Evolutionary conservation across 2,888 invertebrate genomes (phyloP).

Genomic region (Spilarctia lutea): DNA sequence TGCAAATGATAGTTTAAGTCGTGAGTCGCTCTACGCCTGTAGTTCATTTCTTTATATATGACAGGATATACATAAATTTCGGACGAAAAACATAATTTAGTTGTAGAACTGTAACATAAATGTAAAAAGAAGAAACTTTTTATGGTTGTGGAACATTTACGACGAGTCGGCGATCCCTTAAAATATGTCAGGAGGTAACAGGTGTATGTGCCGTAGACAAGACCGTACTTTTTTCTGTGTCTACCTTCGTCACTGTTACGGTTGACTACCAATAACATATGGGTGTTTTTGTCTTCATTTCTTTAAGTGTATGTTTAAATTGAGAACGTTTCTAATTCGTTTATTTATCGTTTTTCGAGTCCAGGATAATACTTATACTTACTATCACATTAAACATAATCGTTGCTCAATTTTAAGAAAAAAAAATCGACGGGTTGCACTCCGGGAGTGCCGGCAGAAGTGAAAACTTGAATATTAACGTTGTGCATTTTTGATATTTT

Average conservation of each 20-base stretch:
- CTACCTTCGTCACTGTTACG: slow-evolving; percentile 51
- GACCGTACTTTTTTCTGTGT: slow-evolving; percentile 51
- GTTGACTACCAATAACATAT: slow-evolving; percentile 40
- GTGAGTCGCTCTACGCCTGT: not conserved
- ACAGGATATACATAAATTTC: not conserved
- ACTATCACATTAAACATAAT: not conserved
- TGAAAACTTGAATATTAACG: no score
- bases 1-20: not conserved
- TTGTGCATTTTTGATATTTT: no score
- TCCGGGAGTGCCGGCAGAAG: no score
- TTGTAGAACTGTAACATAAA: slow-evolving; percentile 25
- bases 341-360: not conserved
- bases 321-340: not conserved
- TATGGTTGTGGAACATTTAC: slow-evolving; percentile 44
- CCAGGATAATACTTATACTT: not conserved
- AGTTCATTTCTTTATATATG: not conserved
- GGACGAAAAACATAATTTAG: not conserved
- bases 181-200: slow-evolving; percentile 62
- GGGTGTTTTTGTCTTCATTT: slow-evolving; percentile 30
- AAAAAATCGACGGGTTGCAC: no score
- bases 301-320: slow-evolving; percentile 16
- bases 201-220: slow-evolving; percentile 55
- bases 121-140: slow-evolving; percentile 39
- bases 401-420: not conserved
- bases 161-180: slow-evolving; percentile 37